Evolutionary conservation across 2,888 invertebrate genomes (phyloP), one percentile per base, ranked within the genome.

Genomic region (Adela reaumurella): DNA sequence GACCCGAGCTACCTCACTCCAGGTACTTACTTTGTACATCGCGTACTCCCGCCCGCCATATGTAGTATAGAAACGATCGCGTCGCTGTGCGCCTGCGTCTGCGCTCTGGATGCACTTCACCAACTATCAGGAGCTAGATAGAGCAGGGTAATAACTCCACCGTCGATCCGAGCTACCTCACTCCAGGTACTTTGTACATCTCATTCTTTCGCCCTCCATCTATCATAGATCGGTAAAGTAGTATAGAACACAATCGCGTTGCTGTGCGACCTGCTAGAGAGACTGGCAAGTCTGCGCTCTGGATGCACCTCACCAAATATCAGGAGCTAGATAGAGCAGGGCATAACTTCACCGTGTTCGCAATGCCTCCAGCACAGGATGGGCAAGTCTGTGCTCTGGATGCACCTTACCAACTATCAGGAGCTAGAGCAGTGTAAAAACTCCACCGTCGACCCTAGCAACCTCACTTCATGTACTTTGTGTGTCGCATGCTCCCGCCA

Each of bases 201-300:
- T 6, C 24, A 8, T 24, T 24, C 5, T 24, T 8, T 24, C 4
- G 24, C 8, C 5, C 24, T 6, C 24, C 24, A 8, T 24, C 4
- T 84, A 2, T 82, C 83, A 1, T 70, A 84, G 52, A 81, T 82
- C 0, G 87, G 87, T 45, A 89, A 96, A 0, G 98, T 99, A 73
- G 99, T 99, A 68, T 98, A 96, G 64, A 98, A 98, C 0, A 82
- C 99, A 59, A 97, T 98, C 43, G 97, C 97, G n/a, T 93, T 96
- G 49, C 81, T 99, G 3, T 99, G 99, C 72, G 99, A 99, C 74
- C 83, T 99, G 48, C 72, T 99, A 46, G 99, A 99, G 73, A 83
- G 98, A 56, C 90, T 98, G 97, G 97, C 10, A n/a, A n/a, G 74
- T 97, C 97, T 1, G 95, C 97, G 0, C 79, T 99, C 4, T 99